Conservation (phyloP, 64 coral and sea anemone genomes). For the Dendrophyllia cribrosa region DNA sequence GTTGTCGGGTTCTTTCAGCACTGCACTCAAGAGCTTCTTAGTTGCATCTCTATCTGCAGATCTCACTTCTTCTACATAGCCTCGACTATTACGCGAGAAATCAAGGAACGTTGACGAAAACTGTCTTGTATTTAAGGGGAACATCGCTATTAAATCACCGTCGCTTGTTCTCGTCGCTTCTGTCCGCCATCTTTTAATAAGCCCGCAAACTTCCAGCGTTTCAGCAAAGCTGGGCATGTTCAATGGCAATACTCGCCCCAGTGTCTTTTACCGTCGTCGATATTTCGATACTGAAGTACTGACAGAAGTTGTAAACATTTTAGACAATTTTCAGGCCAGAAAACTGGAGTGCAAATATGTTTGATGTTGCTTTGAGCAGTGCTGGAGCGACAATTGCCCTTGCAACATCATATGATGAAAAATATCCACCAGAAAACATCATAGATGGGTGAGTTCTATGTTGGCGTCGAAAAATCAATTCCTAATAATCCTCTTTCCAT, state of each 20-base stretch:
- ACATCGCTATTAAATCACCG: not conserved
- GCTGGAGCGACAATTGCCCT: slow-evolving; percentile 84
- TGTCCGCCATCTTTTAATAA: slow-evolving; percentile 13
- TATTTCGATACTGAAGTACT: not conserved
- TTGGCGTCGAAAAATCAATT: not conserved
- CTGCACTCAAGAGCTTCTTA: not conserved
- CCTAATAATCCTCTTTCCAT: too few relatives aligned
- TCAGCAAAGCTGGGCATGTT: not conserved
- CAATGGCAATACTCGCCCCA: not conserved
- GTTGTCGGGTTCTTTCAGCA: not conserved
- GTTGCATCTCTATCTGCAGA: not conserved
- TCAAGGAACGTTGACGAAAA: slow-evolving; percentile 44
- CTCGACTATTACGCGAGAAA: slow-evolving; percentile 15
- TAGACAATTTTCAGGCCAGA: not conserved
- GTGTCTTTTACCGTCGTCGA: not conserved
- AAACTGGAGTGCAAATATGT: slow-evolving; percentile 46
- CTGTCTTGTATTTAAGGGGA: slow-evolving; percentile 14
- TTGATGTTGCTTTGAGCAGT: slow-evolving; percentile 89
- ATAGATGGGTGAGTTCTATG: slow-evolving; percentile 81
- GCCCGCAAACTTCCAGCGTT: not conserved
- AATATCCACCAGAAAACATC: slow-evolving; percentile 95
- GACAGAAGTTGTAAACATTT: not conserved
- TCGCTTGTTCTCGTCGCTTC: not conserved
- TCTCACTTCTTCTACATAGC: not conserved
- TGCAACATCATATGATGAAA: slow-evolving; percentile 85